phyloP scores from a whole-genome alignment of 2,113 vertebrate genomes.

The Nycticebus coucang region DNA sequence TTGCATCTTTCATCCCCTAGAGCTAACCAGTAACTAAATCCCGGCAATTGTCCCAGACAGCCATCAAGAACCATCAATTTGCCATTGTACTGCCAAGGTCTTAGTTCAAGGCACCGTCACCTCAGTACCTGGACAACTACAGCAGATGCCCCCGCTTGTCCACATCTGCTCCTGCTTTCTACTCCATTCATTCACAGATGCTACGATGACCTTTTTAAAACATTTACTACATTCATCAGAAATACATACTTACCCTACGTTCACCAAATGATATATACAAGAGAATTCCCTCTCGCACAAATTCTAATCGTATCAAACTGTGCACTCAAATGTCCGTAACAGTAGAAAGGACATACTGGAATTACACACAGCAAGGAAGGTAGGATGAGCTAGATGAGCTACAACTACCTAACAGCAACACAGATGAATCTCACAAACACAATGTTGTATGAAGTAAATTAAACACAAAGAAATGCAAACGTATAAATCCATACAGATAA shows the following conservation, averaged over 20 bases:
- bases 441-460: background rate
- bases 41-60: background rate
- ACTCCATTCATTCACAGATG: background rate
- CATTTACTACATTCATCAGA: background rate
- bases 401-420: background rate
- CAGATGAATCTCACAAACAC: background rate
- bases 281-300: background rate
- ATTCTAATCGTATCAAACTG: background rate
- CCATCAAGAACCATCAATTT: background rate
- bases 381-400: background rate
- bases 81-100: background rate
- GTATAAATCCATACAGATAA: background rate
- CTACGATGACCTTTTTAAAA: background rate
- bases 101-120: background rate
- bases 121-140: too few relatives aligned
- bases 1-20: background rate
- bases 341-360: background rate
- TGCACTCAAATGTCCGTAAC: fast-evolving
- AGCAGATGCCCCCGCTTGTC: background rate
- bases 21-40: background rate
- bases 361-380: background rate
- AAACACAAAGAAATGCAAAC: background rate
- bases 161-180: background rate
- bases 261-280: background rate
- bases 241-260: background rate